Conservation (phyloP, 2,888 invertebrate species). For the Leptopilina drosophilae region DNA sequence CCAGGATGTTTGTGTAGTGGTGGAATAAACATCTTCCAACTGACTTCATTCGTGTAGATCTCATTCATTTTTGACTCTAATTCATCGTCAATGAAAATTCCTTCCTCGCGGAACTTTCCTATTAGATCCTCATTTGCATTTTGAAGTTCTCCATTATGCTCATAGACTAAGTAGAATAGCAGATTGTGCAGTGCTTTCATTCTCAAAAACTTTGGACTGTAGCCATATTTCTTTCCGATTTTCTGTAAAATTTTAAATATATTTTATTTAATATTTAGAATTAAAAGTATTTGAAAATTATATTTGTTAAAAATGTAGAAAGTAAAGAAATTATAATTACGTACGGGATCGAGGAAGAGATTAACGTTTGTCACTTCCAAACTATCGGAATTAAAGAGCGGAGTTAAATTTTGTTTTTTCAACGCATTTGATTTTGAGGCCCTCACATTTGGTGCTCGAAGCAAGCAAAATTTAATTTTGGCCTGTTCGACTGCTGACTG, state of each 20-base stretch:
- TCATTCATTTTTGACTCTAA: slow-evolving; percentile 77
- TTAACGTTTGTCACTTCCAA: slow-evolving; percentile 41
- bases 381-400: too few species aligned
- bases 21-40: slow-evolving; percentile 86
- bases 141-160: slow-evolving; percentile 75
- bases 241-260: slow-evolving; percentile 57
- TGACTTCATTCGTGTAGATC: slow-evolving; percentile 78
- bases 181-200: slow-evolving; percentile 84
- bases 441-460: slow-evolving; percentile 53
- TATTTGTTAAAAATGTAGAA: neutral
- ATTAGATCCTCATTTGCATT: slow-evolving; percentile 57
- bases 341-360: slow-evolving; percentile 56
- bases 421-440: slow-evolving; percentile 42
- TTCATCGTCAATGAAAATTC: slow-evolving; percentile 71
- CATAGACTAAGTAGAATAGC: slow-evolving; percentile 84
- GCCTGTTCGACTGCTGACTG: slow-evolving; percentile 81
- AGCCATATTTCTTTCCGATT: slow-evolving; percentile 77
- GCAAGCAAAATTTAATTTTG: slow-evolving; percentile 79
- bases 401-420: slow-evolving; percentile 23
- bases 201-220: slow-evolving; percentile 83
- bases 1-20: slow-evolving; percentile 81
- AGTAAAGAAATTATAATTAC: slow-evolving; percentile 23
- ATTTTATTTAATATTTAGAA: too few species aligned
- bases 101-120: slow-evolving; percentile 64
- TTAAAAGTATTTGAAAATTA: neutral